A percentile compares a stretch with the other conserved stretches of the same genome.
phyloP scores from a whole-genome alignment of 2,797 vertebrate species.

The Neosilurus hyrtlii region DNA sequence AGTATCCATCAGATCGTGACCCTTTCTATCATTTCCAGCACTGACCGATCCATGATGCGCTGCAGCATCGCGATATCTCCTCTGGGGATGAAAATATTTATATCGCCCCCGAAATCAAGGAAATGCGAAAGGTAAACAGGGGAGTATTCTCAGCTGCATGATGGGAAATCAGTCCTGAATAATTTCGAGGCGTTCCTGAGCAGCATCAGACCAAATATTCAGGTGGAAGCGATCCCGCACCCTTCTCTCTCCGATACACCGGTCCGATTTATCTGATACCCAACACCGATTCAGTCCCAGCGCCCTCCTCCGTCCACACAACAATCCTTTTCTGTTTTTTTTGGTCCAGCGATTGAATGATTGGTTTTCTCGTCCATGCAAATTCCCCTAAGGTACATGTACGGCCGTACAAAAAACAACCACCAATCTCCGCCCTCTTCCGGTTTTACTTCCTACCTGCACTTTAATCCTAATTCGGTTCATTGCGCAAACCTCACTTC shows the following conservation, averaged over 20 bases:
- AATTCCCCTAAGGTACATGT: no score
- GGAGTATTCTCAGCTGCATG: neutral
- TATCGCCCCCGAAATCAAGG: no score
- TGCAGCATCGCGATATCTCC: neutral
- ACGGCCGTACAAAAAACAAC: no score
- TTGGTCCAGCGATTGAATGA: no score
- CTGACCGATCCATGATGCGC: neutral
- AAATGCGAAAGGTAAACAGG: neutral
- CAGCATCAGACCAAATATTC: neutral
- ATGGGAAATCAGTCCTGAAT: no score
- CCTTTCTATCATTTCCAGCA: neutral
- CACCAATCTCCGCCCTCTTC: no score
- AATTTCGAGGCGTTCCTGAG: neutral
- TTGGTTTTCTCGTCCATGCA: no score
- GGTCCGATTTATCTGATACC: neutral
- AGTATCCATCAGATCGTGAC: neutral
- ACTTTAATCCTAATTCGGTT: neutral
- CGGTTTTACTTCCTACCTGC: neutral
- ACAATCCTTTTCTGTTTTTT: no score
- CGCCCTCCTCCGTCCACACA: neutral
- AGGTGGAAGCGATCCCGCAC: neutral
- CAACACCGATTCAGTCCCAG: neutral
- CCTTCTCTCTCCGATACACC: no score
- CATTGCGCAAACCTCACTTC: neutral
- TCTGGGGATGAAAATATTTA: neutral